These are phyloP conservation scores for Chitala chitala DNA, from an alignment of 2,113 vertebrate genomes.

Conservation along the genomic window DNA sequence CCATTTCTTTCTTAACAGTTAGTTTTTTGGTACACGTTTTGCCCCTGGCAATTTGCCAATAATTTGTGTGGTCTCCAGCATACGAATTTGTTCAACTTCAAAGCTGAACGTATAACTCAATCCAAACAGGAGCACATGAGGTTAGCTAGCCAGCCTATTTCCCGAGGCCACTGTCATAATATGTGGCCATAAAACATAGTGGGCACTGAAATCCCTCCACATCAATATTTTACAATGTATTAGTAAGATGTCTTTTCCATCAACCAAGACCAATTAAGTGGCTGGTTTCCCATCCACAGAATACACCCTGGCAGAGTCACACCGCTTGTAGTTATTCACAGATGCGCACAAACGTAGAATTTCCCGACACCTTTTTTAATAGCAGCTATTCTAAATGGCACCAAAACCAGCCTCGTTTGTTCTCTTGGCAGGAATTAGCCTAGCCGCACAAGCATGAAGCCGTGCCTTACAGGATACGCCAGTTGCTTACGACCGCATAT, in stretches of 20 bases:
- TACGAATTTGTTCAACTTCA: background rate
- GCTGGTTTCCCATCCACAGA: background rate
- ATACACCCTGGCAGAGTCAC: background rate
- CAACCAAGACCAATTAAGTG: conserved; percentile 1
- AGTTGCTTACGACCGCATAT: too few relatives aligned
- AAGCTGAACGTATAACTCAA: background rate
- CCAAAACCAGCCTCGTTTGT: too few relatives aligned
- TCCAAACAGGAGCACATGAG: background rate
- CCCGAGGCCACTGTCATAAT: background rate
- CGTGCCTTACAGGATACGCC: too few relatives aligned
- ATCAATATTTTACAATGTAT: background rate
- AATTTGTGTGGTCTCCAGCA: background rate
- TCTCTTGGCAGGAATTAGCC: too few relatives aligned
- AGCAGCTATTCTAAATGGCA: too few relatives aligned
- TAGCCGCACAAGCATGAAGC: too few relatives aligned
- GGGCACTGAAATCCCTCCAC: background rate
- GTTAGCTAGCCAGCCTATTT: background rate
- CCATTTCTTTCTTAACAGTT: background rate
- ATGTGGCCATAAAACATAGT: background rate
- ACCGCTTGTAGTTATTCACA: background rate
- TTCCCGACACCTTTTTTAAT: too few relatives aligned
- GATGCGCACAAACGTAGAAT: too few relatives aligned
- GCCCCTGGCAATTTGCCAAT: background rate
- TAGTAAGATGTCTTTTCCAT: conserved; percentile 4
- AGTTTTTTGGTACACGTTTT: background rate